Conservation (phyloP, 2,888 invertebrate species). For the Ecdyonurus torrentis region DNA sequence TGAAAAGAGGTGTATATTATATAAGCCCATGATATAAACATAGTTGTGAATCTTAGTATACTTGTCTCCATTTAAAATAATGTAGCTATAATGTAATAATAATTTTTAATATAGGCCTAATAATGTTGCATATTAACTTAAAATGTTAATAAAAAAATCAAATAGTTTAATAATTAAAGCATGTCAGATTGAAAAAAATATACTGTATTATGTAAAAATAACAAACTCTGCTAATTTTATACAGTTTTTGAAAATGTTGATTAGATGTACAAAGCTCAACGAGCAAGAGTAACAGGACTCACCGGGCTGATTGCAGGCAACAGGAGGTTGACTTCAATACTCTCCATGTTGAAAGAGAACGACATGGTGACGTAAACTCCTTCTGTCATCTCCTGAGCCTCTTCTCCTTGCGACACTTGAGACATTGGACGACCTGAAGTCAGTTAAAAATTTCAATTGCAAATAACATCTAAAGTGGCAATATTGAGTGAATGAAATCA, state of each 20-base stretch:
- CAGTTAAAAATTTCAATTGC: background rate
- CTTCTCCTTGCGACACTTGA: background rate
- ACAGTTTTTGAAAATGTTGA: slow-evolving; percentile 58
- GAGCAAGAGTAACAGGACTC: slow-evolving; percentile 34
- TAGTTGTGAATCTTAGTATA: too few species aligned
- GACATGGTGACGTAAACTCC: background rate
- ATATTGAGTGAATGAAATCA: too few species aligned
- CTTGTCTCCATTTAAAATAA: too few species aligned
- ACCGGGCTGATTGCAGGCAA: background rate
- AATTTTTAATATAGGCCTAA: too few species aligned
- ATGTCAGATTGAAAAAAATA: too few species aligned
- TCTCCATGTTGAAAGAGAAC: background rate
- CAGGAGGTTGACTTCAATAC: background rate
- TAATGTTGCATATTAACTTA: background rate
- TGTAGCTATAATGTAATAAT: too few species aligned
- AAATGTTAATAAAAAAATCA: background rate
- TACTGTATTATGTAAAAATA: too few species aligned
- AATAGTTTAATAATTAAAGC: too few species aligned
- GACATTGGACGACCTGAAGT: too few species aligned
- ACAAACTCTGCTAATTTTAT: slow-evolving; percentile 60
- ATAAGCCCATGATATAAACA: too few species aligned
- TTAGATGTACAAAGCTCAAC: slow-evolving; percentile 58
- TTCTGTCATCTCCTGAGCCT: background rate
- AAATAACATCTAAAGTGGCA: too few species aligned
- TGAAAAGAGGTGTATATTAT: too few species aligned